Evolutionary conservation across 2,888 invertebrate species (phyloP).

Genomic region (Parelbella ahira): DNA sequence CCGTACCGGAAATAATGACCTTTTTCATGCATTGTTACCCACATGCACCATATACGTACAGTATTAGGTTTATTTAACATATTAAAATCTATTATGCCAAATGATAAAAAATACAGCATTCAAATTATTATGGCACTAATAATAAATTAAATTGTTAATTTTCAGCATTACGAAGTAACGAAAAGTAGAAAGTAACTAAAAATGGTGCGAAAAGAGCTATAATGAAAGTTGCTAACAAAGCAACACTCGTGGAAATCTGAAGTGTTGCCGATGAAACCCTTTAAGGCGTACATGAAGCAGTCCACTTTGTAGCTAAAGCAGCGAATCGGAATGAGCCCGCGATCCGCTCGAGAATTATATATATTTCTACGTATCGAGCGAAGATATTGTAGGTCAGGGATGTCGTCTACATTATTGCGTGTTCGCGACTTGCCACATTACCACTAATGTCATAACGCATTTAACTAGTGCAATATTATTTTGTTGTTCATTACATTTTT

Average conservation of each 20-base stretch:
- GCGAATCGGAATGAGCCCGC: slow-evolving; percentile 6
- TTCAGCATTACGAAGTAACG: too few relatives aligned
- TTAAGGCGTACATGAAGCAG: slow-evolving; percentile 5
- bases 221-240: neutral
- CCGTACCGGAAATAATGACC: slow-evolving; percentile 21
- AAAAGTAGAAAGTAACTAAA: neutral
- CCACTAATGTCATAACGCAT: too few relatives aligned
- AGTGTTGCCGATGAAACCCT: slow-evolving; percentile 13
- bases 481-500: too few relatives aligned
- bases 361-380: slow-evolving; percentile 6
- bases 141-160: too few relatives aligned
- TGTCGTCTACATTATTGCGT: slow-evolving; percentile 3
- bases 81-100: too few relatives aligned
- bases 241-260: slow-evolving; percentile 3
- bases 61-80: too few relatives aligned
- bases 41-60: too few relatives aligned
- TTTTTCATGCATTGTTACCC: slow-evolving; percentile 6
- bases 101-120: too few relatives aligned
- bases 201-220: neutral
- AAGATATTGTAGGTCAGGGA: slow-evolving; percentile 17
- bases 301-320: slow-evolving; percentile 16
- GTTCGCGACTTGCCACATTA: neutral
- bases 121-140: too few relatives aligned
- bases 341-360: slow-evolving; percentile 10
- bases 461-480: too few relatives aligned